phyloP scores from a whole-genome alignment of 2,797 vertebrate genomes.

The Chaenodraco wilsoni region DNA sequence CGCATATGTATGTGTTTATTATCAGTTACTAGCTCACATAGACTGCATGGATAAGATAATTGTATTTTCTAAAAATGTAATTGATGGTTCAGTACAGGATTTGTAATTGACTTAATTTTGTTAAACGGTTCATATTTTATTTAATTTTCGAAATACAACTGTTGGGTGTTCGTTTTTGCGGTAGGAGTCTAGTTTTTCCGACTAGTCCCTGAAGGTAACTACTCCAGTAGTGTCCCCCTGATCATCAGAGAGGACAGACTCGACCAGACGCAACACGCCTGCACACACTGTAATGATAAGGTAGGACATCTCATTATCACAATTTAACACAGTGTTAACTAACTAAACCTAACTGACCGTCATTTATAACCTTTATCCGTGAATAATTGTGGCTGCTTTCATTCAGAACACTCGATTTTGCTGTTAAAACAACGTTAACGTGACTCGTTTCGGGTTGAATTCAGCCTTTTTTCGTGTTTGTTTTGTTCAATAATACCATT shows the following conservation, averaged over 20 bases:
- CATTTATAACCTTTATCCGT: not conserved
- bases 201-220: rapidly evolving
- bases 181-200: rapidly evolving
- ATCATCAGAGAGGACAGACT: not conserved
- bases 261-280: not conserved
- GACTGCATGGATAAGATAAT: no score
- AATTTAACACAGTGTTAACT: not conserved
- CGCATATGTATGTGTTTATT: not conserved
- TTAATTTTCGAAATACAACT: not conserved
- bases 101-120: not conserved
- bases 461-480: no score
- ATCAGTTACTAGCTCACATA: not conserved
- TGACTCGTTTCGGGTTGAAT: not conserved
- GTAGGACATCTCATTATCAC: constrained; percentile 8
- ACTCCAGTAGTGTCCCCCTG: rapidly evolving
- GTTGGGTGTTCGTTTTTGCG: rapidly evolving
- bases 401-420: not conserved
- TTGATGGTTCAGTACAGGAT: no score
- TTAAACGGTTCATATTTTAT: not conserved
- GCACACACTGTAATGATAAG: constrained; percentile 9
- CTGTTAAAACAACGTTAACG: not conserved
- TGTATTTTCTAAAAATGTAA: not conserved
- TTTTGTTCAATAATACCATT: not conserved
- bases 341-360: rapidly evolving
- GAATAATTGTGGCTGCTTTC: not conserved